These are phyloP conservation scores for Caprella mutica DNA, from an alignment of 2,888 invertebrate species.

Conservation along the genomic window DNA sequence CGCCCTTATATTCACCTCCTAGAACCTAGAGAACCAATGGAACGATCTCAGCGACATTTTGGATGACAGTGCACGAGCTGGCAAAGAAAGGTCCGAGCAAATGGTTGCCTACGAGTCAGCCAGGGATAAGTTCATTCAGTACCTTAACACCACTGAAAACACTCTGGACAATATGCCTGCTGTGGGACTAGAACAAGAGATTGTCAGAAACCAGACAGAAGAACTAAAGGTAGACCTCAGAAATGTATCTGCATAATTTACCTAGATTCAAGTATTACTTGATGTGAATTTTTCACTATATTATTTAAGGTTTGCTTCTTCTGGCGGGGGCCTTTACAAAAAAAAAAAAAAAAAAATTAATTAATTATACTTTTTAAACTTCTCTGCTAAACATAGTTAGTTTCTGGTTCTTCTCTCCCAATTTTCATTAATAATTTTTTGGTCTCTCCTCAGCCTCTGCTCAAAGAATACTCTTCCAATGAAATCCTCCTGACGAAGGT, in stretches of 20 bases:
- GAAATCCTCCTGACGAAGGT: constrained; percentile 74
- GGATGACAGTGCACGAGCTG: constrained; percentile 72
- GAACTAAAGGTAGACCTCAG: constrained; percentile 44
- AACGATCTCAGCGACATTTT: constrained; percentile 68
- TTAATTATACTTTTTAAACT: too few relatives aligned
- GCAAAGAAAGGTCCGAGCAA: constrained; percentile 72
- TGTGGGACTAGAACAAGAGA: constrained; percentile 77
- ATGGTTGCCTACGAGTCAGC: constrained; percentile 72
- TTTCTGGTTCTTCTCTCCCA: constrained; percentile 6
- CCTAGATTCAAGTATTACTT: too few relatives aligned
- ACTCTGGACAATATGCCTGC: constrained; percentile 63
- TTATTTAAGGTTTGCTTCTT: too few relatives aligned
- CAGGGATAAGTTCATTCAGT: constrained; percentile 67
- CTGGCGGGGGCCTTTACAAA: too few relatives aligned
- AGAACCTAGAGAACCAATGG: constrained; percentile 74
- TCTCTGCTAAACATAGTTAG: too few relatives aligned
- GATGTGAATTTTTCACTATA: too few relatives aligned
- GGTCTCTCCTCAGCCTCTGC: constrained; percentile 51
- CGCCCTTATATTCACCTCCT: constrained; percentile 11
- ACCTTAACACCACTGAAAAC: constrained; percentile 70
- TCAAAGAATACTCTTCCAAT: constrained; percentile 80
- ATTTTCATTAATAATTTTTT: constrained; percentile 8
- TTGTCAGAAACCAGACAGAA: constrained; percentile 62
- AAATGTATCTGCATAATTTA: too few relatives aligned
- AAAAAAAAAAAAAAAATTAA: too few relatives aligned